A percentile compares a stretch with the other conserved stretches of the same genome.
These are phyloP conservation scores for Neelides sp. DNA, from an alignment of 1,140 invertebrate species.

Conservation along the genomic window DNA sequence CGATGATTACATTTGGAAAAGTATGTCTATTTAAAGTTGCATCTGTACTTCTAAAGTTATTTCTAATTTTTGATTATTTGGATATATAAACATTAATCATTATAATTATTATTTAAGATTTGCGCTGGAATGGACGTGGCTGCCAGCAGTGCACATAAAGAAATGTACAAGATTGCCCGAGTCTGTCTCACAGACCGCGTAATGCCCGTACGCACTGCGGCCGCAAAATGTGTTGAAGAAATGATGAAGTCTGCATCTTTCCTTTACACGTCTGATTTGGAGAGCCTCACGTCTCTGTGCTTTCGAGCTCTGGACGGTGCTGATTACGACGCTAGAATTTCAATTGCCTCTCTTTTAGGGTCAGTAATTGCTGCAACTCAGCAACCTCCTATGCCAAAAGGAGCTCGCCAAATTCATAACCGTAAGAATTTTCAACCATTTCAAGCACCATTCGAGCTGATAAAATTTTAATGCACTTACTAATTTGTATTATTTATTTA, in stretches of 20 bases:
- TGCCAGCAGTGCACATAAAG: conserved; percentile 73
- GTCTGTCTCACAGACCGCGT: conserved; percentile 75
- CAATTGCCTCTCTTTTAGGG: conserved; percentile 81
- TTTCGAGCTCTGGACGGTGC: conserved; percentile 85
- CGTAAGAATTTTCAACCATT: conserved; percentile 20
- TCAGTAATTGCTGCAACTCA: conserved; percentile 73
- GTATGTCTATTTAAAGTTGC: conserved; percentile 42
- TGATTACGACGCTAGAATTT: conserved; percentile 85
- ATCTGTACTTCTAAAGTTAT: conserved; percentile 31
- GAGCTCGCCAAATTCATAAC: no score
- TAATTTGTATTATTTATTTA: no score
- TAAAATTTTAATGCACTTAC: no score
- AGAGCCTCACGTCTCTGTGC: conserved; percentile 74
- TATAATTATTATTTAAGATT: conserved; percentile 39
- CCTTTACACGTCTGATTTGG: conserved; percentile 76
- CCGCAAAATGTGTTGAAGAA: conserved; percentile 61
- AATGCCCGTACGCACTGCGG: conserved; percentile 77
- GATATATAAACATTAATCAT: conserved; percentile 11
- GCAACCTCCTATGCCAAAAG: conserved; percentile 32
- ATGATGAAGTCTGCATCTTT: conserved; percentile 80
- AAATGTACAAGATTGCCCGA: conserved; percentile 77
- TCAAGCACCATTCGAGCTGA: no score
- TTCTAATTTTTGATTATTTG: neutral
- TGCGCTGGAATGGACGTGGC: conserved; percentile 77
- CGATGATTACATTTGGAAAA: conserved; percentile 91